These are phyloP conservation scores for Holacanthella duospinosa DNA, from an alignment of 2,888 invertebrate species.

Conservation along the genomic window DNA sequence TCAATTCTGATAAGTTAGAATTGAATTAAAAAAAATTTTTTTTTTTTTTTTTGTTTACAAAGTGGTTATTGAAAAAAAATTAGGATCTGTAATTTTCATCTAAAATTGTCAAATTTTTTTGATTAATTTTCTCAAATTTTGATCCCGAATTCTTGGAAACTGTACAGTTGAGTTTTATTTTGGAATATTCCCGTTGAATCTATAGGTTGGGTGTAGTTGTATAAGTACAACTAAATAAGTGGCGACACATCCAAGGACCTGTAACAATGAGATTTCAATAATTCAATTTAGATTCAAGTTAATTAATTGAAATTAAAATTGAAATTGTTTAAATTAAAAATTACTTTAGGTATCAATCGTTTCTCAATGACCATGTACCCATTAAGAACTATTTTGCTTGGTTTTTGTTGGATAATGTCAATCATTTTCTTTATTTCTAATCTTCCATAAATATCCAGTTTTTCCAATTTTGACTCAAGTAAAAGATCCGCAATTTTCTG, in stretches of 20 bases:
- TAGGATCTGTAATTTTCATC: too few species aligned
- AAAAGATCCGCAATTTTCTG: background rate
- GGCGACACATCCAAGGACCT: background rate
- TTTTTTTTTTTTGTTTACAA: too few species aligned
- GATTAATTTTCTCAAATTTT: too few species aligned
- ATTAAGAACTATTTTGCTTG: background rate
- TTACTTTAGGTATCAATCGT: background rate
- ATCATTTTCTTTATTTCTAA: background rate
- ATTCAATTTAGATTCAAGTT: too few species aligned
- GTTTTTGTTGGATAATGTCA: background rate
- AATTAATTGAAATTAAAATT: conserved; percentile 1
- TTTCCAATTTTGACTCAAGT: background rate
- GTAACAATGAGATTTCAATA: too few species aligned
- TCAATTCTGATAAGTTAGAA: too few species aligned
- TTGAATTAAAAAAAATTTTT: too few species aligned
- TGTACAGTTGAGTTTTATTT: too few species aligned
- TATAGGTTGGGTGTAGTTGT: background rate
- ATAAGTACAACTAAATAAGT: background rate
- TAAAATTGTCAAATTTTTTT: too few species aligned
- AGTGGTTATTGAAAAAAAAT: too few species aligned
- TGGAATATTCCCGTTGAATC: too few species aligned
- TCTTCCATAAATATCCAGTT: background rate
- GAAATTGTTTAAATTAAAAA: background rate
- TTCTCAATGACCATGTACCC: background rate
- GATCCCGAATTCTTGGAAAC: too few species aligned